Evolutionary conservation across 1,140 invertebrate species (phyloP), one percentile per base, ranked within the genome.

Genomic region (Thalassaphorura encarpata): DNA sequence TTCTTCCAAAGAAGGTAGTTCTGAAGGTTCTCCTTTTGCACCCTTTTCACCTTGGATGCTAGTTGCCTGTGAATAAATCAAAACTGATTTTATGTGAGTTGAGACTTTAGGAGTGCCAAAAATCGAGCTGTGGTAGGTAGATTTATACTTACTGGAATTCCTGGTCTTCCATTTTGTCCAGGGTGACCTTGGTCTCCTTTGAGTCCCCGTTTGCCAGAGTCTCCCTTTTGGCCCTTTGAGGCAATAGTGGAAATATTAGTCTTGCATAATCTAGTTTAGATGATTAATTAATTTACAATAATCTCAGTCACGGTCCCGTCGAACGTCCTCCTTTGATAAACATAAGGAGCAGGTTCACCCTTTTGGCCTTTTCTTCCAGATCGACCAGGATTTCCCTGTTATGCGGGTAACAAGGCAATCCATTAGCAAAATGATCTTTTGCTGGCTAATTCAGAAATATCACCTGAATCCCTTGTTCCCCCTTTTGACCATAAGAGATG

Each of bases 321-420:
- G 33, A 11, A 36, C 11, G n/a, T 36, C 33, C 33, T 36, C 33
- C 33, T 11, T n/a, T 11, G 11, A n/a, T 36, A 36, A n/a, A 36
- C 11, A 11, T 11, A 11, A 11, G 33, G 21, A 8, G 29, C 48
- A 18, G 48, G 48, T 39, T 51, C 48, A 6, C 48, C 48, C 33
- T 51, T 51, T 13, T 36, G 48, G 27, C 48, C 48, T 39, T 33
- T 8, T 18, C 16, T 8, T 36, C 48, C 48, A n/a, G 48, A 13
- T 19, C 29, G 6, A 4, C 48, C 48, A 6, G 16, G 13, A 11
- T 24, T 23, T 6, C 29, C 48, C 48, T 36, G 28, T 8, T 23
- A 11, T 8, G 6, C 18, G 42, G 19, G 33, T 8, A n/a, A 18
- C 42, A 8, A 13, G 6, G 6, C 21, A 51, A 51, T 11, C 6